These are phyloP conservation scores for Neopelma chrysocephalum DNA, from an alignment of 2,797 vertebrate species.

Conservation along the genomic window DNA sequence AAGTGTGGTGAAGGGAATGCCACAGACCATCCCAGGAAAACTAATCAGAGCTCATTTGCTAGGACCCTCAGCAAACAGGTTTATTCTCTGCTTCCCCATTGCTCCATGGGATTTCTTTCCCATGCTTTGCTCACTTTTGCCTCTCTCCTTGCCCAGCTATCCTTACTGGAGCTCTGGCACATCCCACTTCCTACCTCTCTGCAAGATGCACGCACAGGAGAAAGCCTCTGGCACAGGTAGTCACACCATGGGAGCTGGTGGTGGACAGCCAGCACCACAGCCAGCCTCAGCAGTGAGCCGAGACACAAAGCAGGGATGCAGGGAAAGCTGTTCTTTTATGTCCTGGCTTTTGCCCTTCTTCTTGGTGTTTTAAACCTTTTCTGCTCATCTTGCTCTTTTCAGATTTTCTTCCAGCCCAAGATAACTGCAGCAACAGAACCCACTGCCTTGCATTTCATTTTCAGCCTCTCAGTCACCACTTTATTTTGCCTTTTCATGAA, in stretches of 20 bases:
- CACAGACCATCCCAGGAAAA: background rate
- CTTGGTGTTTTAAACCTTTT: background rate
- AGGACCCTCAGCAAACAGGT: background rate
- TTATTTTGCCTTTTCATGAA: constrained; percentile 60
- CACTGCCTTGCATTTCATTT: background rate
- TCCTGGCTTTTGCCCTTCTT: background rate
- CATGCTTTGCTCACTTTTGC: background rate
- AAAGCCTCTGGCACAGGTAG: background rate
- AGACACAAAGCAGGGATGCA: background rate
- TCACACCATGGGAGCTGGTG: accelerated
- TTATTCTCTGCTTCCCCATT: background rate
- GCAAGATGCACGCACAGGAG: background rate
- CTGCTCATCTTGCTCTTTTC: constrained; percentile 22
- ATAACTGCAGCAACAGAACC: background rate
- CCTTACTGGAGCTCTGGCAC: background rate
- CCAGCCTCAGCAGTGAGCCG: background rate
- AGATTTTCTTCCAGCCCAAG: background rate
- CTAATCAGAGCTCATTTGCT: background rate
- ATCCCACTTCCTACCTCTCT: background rate
- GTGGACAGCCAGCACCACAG: background rate
- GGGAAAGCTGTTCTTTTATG: background rate
- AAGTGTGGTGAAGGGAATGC: background rate
- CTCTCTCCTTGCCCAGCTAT: background rate
- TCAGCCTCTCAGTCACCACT: constrained; percentile 23
- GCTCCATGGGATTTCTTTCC: background rate